Percentiles rank a stretch among this genome's conserved stretches.
These are phyloP conservation scores for Phania funesta DNA, from an alignment of 2,888 invertebrate species.

Conservation along the genomic window DNA sequence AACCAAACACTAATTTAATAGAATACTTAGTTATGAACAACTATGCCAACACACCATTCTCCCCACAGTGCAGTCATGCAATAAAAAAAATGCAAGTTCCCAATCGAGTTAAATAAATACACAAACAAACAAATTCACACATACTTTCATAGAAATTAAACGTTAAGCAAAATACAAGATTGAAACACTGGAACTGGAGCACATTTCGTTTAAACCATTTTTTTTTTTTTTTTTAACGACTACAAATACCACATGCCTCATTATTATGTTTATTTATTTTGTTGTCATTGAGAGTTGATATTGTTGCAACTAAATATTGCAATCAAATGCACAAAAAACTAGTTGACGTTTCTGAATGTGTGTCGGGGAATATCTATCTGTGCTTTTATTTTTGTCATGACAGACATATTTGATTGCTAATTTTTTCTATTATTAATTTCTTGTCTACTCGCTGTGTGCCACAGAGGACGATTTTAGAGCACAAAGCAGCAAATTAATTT, in stretches of 20 bases:
- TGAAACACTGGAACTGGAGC: background rate
- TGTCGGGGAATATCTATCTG: background rate
- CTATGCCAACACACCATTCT: no score
- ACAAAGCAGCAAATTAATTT: no score
- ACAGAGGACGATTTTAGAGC: no score
- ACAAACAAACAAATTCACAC: no score
- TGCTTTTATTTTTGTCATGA: background rate
- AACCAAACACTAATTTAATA: no score
- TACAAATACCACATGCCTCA: background rate
- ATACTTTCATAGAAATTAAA: no score
- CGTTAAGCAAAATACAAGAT: no score
- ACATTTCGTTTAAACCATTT: background rate
- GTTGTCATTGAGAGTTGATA: background rate
- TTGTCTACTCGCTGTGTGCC: background rate
- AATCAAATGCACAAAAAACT: background rate
- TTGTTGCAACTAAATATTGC: background rate
- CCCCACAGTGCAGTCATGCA: no score
- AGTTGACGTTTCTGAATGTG: background rate
- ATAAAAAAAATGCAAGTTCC: no score
- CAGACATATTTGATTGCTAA: background rate
- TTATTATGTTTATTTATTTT: conserved; percentile 7
- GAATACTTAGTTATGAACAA: no score
- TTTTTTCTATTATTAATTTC: background rate
- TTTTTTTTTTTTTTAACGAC: background rate
- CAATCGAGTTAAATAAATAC: no score